Conservation (phyloP, 2,888 invertebrate species). For the Margaritifera margaritifera region DNA sequence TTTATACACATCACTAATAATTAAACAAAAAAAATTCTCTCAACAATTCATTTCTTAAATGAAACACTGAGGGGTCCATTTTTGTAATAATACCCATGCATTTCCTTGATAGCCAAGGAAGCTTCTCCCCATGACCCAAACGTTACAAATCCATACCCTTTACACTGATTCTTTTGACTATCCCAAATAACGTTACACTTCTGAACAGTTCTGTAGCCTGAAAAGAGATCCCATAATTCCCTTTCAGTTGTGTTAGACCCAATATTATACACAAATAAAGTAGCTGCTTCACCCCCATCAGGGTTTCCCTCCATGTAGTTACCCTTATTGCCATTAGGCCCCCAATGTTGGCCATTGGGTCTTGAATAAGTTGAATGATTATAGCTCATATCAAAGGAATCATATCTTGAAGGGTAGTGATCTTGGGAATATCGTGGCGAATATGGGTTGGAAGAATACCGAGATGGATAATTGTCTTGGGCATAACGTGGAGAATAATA, state of each 20-base stretch:
- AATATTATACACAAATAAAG: conserved; percentile 73
- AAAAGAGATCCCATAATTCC: conserved; percentile 71
- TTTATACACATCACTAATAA: too few relatives aligned
- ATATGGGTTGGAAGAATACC: too few relatives aligned
- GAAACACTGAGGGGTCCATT: conserved; percentile 72
- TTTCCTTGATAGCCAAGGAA: conserved; percentile 69
- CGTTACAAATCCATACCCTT: conserved; percentile 73
- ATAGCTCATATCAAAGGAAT: too few relatives aligned
- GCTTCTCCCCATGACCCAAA: conserved; percentile 72
- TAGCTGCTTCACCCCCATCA: conserved; percentile 5
- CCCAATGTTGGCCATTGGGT: too few relatives aligned
- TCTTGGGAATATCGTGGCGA: too few relatives aligned
- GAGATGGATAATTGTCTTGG: too few relatives aligned
- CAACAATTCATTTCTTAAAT: conserved; percentile 33
- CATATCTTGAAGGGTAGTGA: too few relatives aligned
- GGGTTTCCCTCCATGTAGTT: conserved; percentile 1
- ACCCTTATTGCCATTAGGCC: conserved; percentile 16
- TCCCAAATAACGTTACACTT: conserved; percentile 72
- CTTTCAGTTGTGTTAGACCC: conserved; percentile 71
- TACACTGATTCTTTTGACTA: conserved; percentile 65
- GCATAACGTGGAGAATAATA: too few relatives aligned
- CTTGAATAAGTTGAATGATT: too few relatives aligned
- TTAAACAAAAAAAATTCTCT: too few relatives aligned
- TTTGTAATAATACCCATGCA: conserved; percentile 70
- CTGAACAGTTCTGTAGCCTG: conserved; percentile 70